Base-by-base conservation (phyloP, 2,888 invertebrate species). In the Cerastis rubricosa region DNA sequence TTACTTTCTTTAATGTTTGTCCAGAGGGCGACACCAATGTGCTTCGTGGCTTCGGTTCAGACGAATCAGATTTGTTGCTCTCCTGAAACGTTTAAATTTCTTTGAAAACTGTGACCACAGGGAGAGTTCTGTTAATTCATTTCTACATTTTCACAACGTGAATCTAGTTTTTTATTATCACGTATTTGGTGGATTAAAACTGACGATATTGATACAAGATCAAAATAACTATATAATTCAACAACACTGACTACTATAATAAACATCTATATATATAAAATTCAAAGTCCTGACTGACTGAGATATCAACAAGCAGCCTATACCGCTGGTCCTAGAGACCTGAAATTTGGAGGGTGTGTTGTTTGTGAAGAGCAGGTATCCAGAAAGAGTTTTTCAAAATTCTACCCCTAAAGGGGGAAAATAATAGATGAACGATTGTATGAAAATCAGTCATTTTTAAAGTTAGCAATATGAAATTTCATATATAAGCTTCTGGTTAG, bases 1-100 rank as follows among this genome's bases (percentile, higher is more conserved):
- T 78, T 91, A 96, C 96, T 90, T 96, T 96, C 88, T 96, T 96
- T 63, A 96, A 89, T 2, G 95, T 93, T 83, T 96, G 96, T 75
- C 95, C 96, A 54, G 94, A 90, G 0, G 96, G 96, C 8, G 95
- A 95, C 11, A 96, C 89, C 22, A 95, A 80, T 45, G 93, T 83
- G 54, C 89, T 73, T 9, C 78, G 43, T 5, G 79, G 68, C 67
- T 86, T 85, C 40, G 63, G 64, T 81, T 87, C 90, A 35, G 71
- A 64, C 4, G 57, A 43, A 65, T 8, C 64, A 43, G 70, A 4
- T 47, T 87, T 85, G 29, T 67, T 78, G 43, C 1, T 8, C 19
- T 87, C 89, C 87, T 88, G 59, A 64, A 88, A 87, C n/a, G 74
- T 45, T 59, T 12, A 29, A 17, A 65, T 57, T 19, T 25, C 0